Base-by-base conservation (phyloP, 1,140 invertebrate species). In the Caerostris darwini region DNA sequence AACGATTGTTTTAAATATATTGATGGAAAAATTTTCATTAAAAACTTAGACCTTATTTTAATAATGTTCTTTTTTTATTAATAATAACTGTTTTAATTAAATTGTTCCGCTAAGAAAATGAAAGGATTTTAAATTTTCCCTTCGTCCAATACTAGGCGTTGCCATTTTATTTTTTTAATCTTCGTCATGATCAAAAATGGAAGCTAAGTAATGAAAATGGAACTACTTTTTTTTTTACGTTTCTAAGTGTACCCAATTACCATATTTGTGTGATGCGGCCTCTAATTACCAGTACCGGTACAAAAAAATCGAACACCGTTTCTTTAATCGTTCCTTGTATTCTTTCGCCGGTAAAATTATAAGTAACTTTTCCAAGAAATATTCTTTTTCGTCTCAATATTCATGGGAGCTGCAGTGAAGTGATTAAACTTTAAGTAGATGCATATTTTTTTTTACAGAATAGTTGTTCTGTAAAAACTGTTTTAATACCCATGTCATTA, bases 181-280 rank as follows among this genome's bases (percentile, higher is more conserved):
- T 19, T 19, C 71, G 8, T 7, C 82, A 3, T 8, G 82, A 83
- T 83, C 82, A 57, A n/a, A 83, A 83, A 58, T 8, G 54, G 54
- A 19, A 53, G 54, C 3, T 54, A 57, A 19, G 82, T 83, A 83
- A 83, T 83, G 82, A 83, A 83, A 83, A 57, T 56, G 82, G 54
- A 17, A 83, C 82, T 57, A 56, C 14, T 82, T 83, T 82, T 14
- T 19, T 54, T 59, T 87, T 53, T 64, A 50, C 64, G 53, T 89
- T 71, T 69, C 54, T 89, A 89, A 89, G 64, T 71, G 64, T 64
- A 57, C 14, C 5, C 87, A 89, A 89, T 89, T 89, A 89, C 87
- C 87, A 53, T 71, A 89, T 89, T 89, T 89, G 87, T 57, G 61
- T 56, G 57, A 19, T 87, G 57, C 64, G 53, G 87, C 8, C 14